Evolutionary conservation across 2,113 vertebrate genomes (phyloP), one percentile per base, ranked within the genome.

Genomic region (Eretmochelys imbricata): DNA sequence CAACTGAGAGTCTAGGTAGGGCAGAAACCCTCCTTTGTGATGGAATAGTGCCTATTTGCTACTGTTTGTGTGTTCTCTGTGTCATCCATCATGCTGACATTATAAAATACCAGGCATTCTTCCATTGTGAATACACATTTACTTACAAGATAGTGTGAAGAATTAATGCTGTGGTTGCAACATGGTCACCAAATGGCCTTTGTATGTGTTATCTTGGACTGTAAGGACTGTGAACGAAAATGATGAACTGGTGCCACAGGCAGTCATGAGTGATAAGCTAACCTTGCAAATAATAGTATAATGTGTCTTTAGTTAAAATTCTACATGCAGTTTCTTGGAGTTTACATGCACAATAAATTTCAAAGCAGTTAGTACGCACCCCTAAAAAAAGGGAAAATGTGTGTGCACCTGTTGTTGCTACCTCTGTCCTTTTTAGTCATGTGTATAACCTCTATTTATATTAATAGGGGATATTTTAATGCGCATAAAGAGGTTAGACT

Each of bases 301-400:
- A 95, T 94, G 91, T 93, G 86, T 94, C 95, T 93, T 95, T 94
- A 94, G 87, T 85, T 91, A 94, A 95, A 0, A 0, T 90, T 91
- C 80, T 42, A 50, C 93, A 94, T 95, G 96, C 82, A 95, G 90
- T 95, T 97, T 95, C 91, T 93, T 95, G 90, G 93, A 90, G 90
- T 96, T 97, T 96, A 95, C 94, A 94, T 96, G 97, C 95, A 94
- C 50, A 1, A 94, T 96, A 97, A 96, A 97, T 94, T 96, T 95
- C 96, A 94, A 94, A 96, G 29, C 91, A 95, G 96, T 91, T 96
- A 90, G 91, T 93, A n/a, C 95, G 89, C 95, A 96, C 90, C 65
- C 62, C 90, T 94, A 90, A 96, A 94, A 94, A 89, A 79, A n/a
- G 85, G 82, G 69, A 76, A 80, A 50, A 17, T 24, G 5, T 80